Base-by-base conservation (phyloP, 2,888 invertebrate species). In the Sepioteuthis lessoniana region DNA sequence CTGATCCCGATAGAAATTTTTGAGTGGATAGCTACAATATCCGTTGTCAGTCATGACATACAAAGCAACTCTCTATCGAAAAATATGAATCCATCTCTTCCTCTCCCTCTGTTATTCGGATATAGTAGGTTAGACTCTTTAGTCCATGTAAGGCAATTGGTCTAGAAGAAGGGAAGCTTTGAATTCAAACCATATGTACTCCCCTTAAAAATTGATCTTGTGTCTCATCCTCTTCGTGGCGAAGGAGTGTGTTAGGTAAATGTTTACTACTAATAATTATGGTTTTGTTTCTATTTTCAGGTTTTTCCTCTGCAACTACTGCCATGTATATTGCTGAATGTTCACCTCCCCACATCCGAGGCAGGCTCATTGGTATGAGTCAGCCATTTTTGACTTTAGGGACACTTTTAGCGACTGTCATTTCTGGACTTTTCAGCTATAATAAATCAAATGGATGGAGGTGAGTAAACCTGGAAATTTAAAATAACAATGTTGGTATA, bases 251-350 rank as follows among this genome's bases (percentile, higher is more conserved):
- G n/a, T n/a, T n/a, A n/a, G n/a, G n/a, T n/a, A n/a, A n/a, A n/a
- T n/a, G n/a, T n/a, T n/a, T n/a, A n/a, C n/a, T n/a, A 25, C 76
- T 76, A 76, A 76, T 35, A 10, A 35, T n/a, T 76, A 76, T 35
- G n/a, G 8, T 35, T 16, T 76, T 76, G 16, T 92, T 94, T 90
- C 94, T 91, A n/a, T 91, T 95, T 95, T 50, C 95, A 97, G 97
- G 98, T 93, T 95, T 98, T 94, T 97, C 97, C 47, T 97, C 97
- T 2, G 98, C 97, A 97, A 97, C 97, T 47, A 97, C 98, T 31
- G 98, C 98, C 2, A 97, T 98, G 97, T 98, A 98, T 96, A 97
- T 98, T 55, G 97, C 97, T 13, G 98, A 98, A 96, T 97, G 97
- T 93, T 97, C 98, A 0, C 97, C 98, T 0, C 95, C 97, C 16